Percentiles rank a stretch among this genome's conserved stretches.
Conservation (phyloP, 2,797 vertebrate genomes). For the Pampus argenteus region DNA sequence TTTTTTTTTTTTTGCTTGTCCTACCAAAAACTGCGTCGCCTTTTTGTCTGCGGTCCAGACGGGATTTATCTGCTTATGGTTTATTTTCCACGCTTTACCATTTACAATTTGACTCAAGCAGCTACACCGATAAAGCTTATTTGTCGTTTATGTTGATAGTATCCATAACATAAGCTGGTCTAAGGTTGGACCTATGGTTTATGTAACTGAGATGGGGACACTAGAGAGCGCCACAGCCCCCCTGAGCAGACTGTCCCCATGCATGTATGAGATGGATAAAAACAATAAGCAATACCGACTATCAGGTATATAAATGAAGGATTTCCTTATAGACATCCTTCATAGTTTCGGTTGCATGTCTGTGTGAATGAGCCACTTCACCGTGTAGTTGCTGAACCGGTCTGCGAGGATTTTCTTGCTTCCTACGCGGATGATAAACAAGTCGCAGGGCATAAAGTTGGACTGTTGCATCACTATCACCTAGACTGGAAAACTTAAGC, state of each 20-base stretch:
- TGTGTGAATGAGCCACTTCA: conserved; percentile 34
- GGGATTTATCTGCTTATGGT: conserved; percentile 1
- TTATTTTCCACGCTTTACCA: not conserved
- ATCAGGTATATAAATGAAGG: not conserved
- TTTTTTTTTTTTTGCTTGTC: conserved; percentile 25
- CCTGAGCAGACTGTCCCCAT: conserved; percentile 60
- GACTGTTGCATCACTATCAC: not conserved
- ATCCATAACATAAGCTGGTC: conserved; percentile 61
- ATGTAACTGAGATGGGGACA: conserved; percentile 78
- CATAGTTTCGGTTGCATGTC: conserved; percentile 58
- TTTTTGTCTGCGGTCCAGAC: conserved; percentile 52
- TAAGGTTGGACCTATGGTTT: conserved; percentile 66
- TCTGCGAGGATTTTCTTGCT: conserved; percentile 61
- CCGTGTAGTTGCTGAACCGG: conserved; percentile 75
- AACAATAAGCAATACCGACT: not conserved
- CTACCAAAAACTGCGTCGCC: conserved; percentile 54
- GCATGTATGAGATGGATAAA: conserved; percentile 1
- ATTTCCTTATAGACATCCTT: not conserved
- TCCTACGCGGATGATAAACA: conserved; percentile 57
- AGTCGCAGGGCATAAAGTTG: not conserved
- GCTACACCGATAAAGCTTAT: conserved; percentile 8
- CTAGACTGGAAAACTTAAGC: not conserved
- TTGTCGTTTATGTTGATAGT: conserved; percentile 45
- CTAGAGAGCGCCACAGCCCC: conserved; percentile 85
- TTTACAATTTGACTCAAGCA: not conserved